A percentile compares a stretch with the other conserved stretches of the same genome.
phyloP scores from a whole-genome alignment of 2,113 vertebrate genomes.

The Phainopepla nitens region DNA sequence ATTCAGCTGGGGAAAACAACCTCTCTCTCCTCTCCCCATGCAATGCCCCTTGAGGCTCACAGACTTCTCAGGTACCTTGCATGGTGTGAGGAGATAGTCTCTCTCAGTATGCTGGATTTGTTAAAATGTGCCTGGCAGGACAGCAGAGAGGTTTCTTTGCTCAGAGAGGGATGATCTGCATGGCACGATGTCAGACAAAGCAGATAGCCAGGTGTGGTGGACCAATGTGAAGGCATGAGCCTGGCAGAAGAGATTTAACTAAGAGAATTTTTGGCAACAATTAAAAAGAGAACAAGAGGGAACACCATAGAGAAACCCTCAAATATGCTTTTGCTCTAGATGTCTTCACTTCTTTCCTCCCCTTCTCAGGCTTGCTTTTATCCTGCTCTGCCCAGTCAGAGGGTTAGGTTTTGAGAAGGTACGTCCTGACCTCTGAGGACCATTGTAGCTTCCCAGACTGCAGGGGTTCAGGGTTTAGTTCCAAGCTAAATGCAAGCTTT shows the following conservation, averaged over 20 bases:
- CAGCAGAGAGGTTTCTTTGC: not conserved
- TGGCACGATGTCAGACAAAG: not conserved
- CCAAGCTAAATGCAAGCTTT: not conserved
- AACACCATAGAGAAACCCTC: not conserved
- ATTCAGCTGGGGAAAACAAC: not conserved
- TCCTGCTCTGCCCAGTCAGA: not conserved
- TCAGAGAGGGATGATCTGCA: fast-evolving
- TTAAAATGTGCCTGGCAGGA: not conserved
- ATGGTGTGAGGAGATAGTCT: not conserved
- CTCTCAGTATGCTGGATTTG: not conserved
- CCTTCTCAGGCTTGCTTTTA: not conserved
- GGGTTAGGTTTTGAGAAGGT: not conserved
- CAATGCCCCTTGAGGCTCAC: fast-evolving
- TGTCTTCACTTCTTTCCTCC: not conserved
- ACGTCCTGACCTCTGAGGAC: not conserved
- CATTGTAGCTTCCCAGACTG: not conserved
- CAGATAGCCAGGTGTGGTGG: not conserved
- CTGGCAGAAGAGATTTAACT: not conserved
- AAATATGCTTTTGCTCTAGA: not conserved
- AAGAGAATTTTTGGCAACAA: not conserved
- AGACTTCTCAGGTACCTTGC: not conserved
- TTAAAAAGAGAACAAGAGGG: not conserved
- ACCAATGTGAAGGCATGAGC: not conserved
- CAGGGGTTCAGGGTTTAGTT: not conserved
- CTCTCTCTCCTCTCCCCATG: fast-evolving